A percentile compares a stretch with the other conserved stretches of the same genome.
Conservation (phyloP, 1,140 invertebrate genomes). For the Goniozus legneri region DNA sequence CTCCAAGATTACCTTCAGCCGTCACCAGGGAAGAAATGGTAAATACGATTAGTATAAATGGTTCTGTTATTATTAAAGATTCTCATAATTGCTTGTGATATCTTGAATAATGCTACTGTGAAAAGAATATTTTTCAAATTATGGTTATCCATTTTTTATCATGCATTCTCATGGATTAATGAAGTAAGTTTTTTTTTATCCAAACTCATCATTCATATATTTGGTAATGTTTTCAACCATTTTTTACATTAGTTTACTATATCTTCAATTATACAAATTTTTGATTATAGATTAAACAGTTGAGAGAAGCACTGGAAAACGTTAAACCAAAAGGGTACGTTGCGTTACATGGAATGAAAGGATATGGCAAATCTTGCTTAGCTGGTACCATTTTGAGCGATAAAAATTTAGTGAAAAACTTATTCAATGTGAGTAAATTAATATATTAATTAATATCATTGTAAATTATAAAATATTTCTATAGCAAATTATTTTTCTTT, state of each 20-base stretch:
- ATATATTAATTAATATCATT: not conserved
- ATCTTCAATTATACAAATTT: no score
- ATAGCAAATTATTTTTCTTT: conserved; percentile 6
- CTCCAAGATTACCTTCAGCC: conserved; percentile 39
- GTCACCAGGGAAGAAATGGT: conserved; percentile 41
- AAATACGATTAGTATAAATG: no score
- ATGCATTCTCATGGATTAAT: no score
- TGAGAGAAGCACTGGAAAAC: conserved; percentile 28
- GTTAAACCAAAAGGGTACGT: conserved; percentile 54
- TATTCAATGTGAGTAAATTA: conserved; percentile 34
- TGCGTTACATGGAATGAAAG: conserved; percentile 65
- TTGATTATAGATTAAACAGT: conserved; percentile 35
- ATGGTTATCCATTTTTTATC: no score
- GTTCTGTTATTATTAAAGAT: no score
- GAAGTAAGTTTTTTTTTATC: no score
- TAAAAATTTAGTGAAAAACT: conserved; percentile 46
- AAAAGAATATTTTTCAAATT: no score
- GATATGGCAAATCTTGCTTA: conserved; percentile 68
- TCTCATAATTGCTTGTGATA: not conserved
- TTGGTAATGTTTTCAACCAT: no score
- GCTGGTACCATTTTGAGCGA: conserved; percentile 60
- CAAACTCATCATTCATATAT: no score
- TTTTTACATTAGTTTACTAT: no score
- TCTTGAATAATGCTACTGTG: not conserved
- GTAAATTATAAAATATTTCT: not conserved